A percentile compares a stretch with the other conserved stretches of the same genome.
phyloP scores from a whole-genome alignment of 2,888 invertebrate genomes.

The Ormyrus labotus region DNA sequence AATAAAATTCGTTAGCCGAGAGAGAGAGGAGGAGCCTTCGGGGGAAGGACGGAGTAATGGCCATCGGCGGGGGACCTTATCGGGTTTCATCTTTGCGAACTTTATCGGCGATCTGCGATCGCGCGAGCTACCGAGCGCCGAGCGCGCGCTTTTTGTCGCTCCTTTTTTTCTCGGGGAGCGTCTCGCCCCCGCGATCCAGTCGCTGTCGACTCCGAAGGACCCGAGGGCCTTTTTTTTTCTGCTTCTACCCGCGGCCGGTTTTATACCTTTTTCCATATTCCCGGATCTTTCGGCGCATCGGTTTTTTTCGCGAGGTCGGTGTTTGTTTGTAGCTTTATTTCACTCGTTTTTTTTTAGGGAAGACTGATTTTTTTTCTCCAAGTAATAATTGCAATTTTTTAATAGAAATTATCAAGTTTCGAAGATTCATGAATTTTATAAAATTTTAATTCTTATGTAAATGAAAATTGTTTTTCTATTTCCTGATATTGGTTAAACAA shows the following conservation, averaged over 20 bases:
- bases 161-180: conserved; percentile 38
- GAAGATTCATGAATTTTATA: too few species aligned
- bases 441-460: too few species aligned
- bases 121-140: conserved; percentile 57
- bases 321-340: conserved; percentile 11
- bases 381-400: too few species aligned
- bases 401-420: too few species aligned
- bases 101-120: conserved; percentile 62
- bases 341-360: neutral
- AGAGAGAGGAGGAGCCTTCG: neutral
- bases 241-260: neutral
- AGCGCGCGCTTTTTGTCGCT: conserved; percentile 45
- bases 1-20: conserved; percentile 39
- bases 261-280: conserved; percentile 60
- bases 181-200: conserved; percentile 28
- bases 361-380: neutral
- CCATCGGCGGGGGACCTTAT: conserved; percentile 58
- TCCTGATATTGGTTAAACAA: too few species aligned
- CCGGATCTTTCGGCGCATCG: conserved; percentile 48
- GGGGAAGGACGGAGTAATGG: conserved; percentile 34
- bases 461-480: too few species aligned
- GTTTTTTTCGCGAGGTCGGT: neutral
- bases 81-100: conserved; percentile 66
- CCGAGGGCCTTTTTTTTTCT: neutral
- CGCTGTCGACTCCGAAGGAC: conserved; percentile 10